Base-by-base conservation (phyloP, 2,113 vertebrate genomes). In the Heloderma charlesbogerti region DNA sequence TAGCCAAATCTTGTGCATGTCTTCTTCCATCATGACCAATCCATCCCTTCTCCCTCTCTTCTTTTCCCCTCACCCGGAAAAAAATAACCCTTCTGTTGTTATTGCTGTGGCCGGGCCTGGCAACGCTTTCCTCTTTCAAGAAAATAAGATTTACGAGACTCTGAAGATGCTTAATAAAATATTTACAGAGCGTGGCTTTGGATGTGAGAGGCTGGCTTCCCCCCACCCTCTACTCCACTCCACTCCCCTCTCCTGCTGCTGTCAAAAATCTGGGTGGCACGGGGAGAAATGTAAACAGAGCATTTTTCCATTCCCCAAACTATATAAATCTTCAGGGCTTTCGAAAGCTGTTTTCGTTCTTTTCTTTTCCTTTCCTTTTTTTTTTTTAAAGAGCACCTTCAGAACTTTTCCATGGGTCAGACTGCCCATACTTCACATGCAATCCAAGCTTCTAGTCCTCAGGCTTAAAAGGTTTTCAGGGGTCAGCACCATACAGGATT, bases 141-240 rank as follows among this genome's bases (percentile, higher is more conserved):
- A 0, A 6, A 1, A 0, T 0, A 2, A 95, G 95, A 96, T 96
- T 96, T 93, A 96, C 94, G 95, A 82, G 91, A 18, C 95, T 95
- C 95, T 63, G 9, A 95, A 96, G 96, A 96, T 95, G 95, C 91
- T 94, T 96, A 95, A 83, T 92, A 93, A 95, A 96, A 95, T 96
- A 96, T 96, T 96, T 96, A 96, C 93, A 96, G 10, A 95, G 95
- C 45, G 75, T 60, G 93, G 94, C 92, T 92, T 0, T 22, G 1
- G 88, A 88, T 0, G 54, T 3, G 84, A 89, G 89, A 45, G 90
- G 84, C 86, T 80, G 88, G 84, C 80, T 93, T 54, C 10, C 83
- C 94, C 90, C 74, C 54, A 63, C 51, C 87, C 90, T 2, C 13
- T 0, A 18, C 25, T 27, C 12, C 1, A 0, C 4, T 74, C 43